These are phyloP conservation scores for Gymnoscopelus braueri DNA, from an alignment of 2,797 vertebrate species.

Conservation along the genomic window DNA sequence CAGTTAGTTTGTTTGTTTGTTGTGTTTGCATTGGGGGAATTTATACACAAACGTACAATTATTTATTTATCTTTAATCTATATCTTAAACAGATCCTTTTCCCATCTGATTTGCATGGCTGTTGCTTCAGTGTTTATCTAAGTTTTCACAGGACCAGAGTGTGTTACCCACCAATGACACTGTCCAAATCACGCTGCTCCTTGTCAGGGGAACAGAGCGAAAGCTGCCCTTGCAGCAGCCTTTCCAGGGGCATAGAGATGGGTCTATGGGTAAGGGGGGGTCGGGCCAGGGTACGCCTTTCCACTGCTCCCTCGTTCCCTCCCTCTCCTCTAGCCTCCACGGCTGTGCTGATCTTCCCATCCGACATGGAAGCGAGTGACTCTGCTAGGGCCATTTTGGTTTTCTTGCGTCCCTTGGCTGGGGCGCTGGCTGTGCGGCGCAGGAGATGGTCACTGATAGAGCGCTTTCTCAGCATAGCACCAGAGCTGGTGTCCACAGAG, in stretches of 20 bases:
- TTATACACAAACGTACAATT: not conserved
- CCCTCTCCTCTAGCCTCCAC: slow-evolving; percentile 63
- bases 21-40: not conserved
- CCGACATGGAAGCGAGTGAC: slow-evolving; percentile 70
- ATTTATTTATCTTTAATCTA: slow-evolving; percentile 3
- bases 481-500: slow-evolving; percentile 80
- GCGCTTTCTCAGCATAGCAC: slow-evolving; percentile 83
- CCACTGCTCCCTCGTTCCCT: slow-evolving; percentile 47
- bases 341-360: slow-evolving; percentile 61
- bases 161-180: slow-evolving; percentile 83
- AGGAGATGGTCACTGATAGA: slow-evolving; percentile 92
- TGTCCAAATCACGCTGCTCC: slow-evolving; percentile 73
- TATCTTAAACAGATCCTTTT: not conserved
- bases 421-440: slow-evolving; percentile 94
- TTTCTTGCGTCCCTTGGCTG: slow-evolving; percentile 95
- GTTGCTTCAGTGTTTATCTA: slow-evolving; percentile 7
- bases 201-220: slow-evolving; percentile 77
- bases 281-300: slow-evolving; percentile 76
- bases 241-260: slow-evolving; percentile 93
- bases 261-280: slow-evolving; percentile 85
- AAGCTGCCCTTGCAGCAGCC: slow-evolving; percentile 84
- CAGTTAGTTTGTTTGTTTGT: slow-evolving; percentile 16
- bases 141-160: not conserved
- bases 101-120: slow-evolving; percentile 13
- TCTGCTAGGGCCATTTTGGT: slow-evolving; percentile 91